Conservation (phyloP, 2,888 invertebrate species). For the Osmoderma eremita region DNA sequence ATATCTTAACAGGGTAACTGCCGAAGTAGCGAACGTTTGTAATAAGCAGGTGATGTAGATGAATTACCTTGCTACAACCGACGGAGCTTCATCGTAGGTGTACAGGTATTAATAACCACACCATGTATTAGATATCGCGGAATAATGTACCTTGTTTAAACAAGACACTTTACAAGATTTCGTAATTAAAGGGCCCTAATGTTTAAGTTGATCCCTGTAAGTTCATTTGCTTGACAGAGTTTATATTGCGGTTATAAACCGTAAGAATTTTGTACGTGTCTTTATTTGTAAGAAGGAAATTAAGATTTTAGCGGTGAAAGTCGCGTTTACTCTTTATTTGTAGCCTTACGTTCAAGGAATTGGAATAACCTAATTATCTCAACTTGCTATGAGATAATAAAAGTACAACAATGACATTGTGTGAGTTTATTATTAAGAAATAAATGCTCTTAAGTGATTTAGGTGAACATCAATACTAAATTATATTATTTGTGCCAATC, state of each 20-base stretch:
- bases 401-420: no score
- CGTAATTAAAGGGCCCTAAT: background rate
- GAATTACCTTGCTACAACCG: background rate
- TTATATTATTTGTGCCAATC: no score
- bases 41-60: constrained; percentile 12
- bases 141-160: constrained; percentile 9
- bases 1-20: background rate
- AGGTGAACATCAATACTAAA: no score
- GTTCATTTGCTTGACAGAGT: background rate
- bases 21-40: background rate
- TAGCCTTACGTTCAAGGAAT: no score
- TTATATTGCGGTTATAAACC: constrained; percentile 47
- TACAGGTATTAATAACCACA: constrained; percentile 1
- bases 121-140: background rate
- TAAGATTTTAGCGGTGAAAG: no score
- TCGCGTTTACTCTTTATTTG: no score
- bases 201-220: background rate
- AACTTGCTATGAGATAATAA: no score
- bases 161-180: constrained; percentile 12
- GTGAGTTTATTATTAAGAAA: no score
- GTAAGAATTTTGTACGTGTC: no score
- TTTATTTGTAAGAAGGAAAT: no score
- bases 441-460: no score
- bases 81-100: background rate
- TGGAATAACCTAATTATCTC: no score